Percentiles rank a stretch among this genome's conserved stretches.
Evolutionary conservation across 2,888 invertebrate species (phyloP).

Genomic region (Cheilosia urbana): DNA sequence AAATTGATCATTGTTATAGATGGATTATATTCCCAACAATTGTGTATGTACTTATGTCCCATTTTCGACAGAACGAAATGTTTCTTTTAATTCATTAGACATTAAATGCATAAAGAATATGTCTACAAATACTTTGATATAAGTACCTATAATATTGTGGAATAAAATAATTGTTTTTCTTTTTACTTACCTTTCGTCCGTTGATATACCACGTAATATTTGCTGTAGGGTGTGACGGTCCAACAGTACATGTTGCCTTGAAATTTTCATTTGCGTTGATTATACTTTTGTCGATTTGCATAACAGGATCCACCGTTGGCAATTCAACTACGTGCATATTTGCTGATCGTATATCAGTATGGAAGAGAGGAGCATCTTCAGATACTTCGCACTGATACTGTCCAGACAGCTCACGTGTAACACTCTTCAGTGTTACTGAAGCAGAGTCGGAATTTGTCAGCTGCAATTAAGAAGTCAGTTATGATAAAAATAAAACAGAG

Average conservation of each 20-base stretch:
- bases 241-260: slow-evolving; percentile 85
- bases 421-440: slow-evolving; percentile 85
- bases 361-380: slow-evolving; percentile 86
- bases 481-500: background rate
- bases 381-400: slow-evolving; percentile 86
- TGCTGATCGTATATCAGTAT: slow-evolving; percentile 85
- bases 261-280: slow-evolving; percentile 85
- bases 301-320: slow-evolving; percentile 85
- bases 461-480: slow-evolving; percentile 79
- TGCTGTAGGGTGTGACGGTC: slow-evolving; percentile 85
- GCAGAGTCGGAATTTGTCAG: slow-evolving; percentile 85
- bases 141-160: background rate
- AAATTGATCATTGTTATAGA: no score
- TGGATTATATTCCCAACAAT: no score
- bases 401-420: slow-evolving; percentile 85
- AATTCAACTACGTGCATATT: slow-evolving; percentile 86
- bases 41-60: no score
- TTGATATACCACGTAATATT: slow-evolving; percentile 86
- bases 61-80: no score
- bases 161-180: background rate
- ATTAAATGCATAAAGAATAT: background rate
- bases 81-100: no score
- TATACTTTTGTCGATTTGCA: slow-evolving; percentile 85
- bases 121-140: background rate
- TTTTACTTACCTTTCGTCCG: slow-evolving; percentile 84